Evolutionary conservation across 2,888 invertebrate genomes (phyloP).

Genomic region (Cephus sareptanus): DNA sequence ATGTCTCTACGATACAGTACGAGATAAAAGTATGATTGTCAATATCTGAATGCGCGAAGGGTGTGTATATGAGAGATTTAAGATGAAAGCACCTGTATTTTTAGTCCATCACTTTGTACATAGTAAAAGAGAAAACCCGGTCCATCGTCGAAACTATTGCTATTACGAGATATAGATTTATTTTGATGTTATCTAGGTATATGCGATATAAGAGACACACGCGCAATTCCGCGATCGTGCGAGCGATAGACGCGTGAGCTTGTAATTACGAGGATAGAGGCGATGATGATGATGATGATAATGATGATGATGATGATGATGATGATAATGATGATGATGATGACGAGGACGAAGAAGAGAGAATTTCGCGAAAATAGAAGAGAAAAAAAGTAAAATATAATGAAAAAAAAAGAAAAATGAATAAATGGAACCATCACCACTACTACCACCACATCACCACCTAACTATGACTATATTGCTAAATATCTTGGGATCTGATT

Average conservation of each 20-base stretch:
- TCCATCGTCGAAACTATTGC: slow-evolving; percentile 48
- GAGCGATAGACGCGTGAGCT: slow-evolving; percentile 13
- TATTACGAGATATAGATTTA: slow-evolving; percentile 63
- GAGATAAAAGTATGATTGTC: neutral
- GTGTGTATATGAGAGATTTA: neutral
- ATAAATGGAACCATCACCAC: slow-evolving; percentile 1
- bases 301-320: slow-evolving; percentile 1
- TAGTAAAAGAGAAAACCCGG: slow-evolving; percentile 30
- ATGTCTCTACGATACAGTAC: slow-evolving; percentile 19
- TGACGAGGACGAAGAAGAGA: neutral
- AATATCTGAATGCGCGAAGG: neutral
- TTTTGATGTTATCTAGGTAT: slow-evolving; percentile 66
- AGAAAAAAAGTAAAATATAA: slow-evolving; percentile 4
- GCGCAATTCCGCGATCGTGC: slow-evolving; percentile 14
- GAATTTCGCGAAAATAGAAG: neutral
- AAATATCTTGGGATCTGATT: slow-evolving; percentile 55
- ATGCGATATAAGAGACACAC: slow-evolving; percentile 35
- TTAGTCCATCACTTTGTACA: slow-evolving; percentile 48
- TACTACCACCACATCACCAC: slow-evolving; percentile 28
- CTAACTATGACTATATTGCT: slow-evolving; percentile 56
- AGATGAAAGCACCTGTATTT: slow-evolving; percentile 28
- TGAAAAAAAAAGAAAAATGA: neutral
- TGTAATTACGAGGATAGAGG: slow-evolving; percentile 17
- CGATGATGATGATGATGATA: slow-evolving; percentile 14
- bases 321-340: neutral